Conservation (phyloP, 2,888 invertebrate species). For the Noctua fimbriata region DNA sequence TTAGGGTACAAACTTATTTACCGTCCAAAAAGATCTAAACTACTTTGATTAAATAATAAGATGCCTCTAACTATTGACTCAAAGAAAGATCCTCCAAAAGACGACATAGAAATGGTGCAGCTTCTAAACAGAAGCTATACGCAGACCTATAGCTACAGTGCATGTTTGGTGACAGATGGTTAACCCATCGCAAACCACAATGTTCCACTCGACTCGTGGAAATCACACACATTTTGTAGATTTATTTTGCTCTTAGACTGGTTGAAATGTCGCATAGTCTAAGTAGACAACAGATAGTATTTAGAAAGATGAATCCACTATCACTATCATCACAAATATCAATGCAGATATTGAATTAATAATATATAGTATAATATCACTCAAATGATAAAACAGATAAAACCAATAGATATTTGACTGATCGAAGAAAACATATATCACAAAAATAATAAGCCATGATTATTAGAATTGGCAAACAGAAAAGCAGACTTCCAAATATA, state of each 20-base stretch:
- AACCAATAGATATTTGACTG: neutral
- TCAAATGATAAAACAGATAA: neutral
- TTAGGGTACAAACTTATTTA: neutral
- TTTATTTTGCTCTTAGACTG: neutral
- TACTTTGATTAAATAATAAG: neutral
- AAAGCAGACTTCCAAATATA: neutral
- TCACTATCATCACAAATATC: neutral
- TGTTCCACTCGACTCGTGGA: neutral
- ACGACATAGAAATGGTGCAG: neutral
- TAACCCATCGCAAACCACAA: conserved; percentile 37
- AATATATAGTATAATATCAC: neutral
- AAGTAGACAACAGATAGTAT: neutral
- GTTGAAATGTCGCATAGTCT: neutral
- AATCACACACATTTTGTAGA: conserved; percentile 13
- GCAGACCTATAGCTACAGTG: neutral
- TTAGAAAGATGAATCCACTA: neutral
- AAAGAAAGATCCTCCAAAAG: neutral
- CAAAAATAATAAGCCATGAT: conserved; percentile 6
- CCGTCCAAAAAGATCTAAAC: no score
- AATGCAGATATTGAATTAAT: neutral
- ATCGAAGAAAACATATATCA: neutral
- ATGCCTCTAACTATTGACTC: neutral
- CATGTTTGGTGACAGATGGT: conserved; percentile 34
- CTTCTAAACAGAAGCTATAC: neutral
- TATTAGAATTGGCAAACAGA: conserved; percentile 6